Base-by-base conservation (phyloP, 1,140 invertebrate genomes). In the Ceratosolen solmsi region DNA sequence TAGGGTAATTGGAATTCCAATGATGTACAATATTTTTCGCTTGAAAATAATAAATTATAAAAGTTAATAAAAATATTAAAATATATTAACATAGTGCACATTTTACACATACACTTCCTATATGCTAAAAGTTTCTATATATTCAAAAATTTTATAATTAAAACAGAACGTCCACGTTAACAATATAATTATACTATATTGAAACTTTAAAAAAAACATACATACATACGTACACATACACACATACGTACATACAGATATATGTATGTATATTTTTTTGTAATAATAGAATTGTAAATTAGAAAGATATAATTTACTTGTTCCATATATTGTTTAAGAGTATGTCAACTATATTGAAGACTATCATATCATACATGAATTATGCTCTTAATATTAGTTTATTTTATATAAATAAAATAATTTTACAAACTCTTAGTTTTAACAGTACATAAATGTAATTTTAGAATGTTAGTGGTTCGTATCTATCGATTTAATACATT, bases 41-140 rank as follows among this genome's bases (percentile, higher is more conserved):
- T 65, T 9, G 46, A 25, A 20, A 20, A 54, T 25, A 51, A 49
- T 78, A 54, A 38, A 70, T 70, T 78, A 78, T 7, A 78, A 54
- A 78, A 68, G 13, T 65, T 77, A 77, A 77, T 33, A 77, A 63
- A 74, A 76, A 36, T 63, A 63, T 25, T 49, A 49, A 77, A 76
- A 63, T 63, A 76, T 3, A 75, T 54, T 30, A 58, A 70, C 13
- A 41, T 8, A 60, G 15, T 58, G 63, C 15, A 11, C 5, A 25
- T 60, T 60, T 38, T 46, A 63, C 27, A 76, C 36, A 22, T 63
- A 76, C 5, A 41, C 27, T 11, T 72, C 7, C 51, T n/a, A 51
- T 17, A 17, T 25, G 2, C 20, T 68, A 41, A 68, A 63, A 68
- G 36, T 68, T 1, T 38, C 38, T 7, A 8, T 33, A 70, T 9